Base-by-base conservation (phyloP, 2,888 invertebrate species). In the Meloe dianella region DNA sequence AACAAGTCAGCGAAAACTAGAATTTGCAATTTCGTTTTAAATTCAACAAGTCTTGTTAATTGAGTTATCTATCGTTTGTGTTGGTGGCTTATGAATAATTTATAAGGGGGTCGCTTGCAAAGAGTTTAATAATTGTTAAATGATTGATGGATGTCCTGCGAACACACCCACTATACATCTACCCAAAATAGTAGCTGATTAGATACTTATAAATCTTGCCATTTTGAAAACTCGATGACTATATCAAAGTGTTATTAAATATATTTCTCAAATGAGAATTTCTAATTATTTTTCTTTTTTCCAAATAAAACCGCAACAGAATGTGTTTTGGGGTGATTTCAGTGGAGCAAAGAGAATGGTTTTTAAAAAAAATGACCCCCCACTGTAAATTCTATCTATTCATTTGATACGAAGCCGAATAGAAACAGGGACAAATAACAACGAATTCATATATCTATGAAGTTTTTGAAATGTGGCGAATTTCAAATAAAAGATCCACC, bases 11-110 rank as follows among this genome's bases (percentile, higher is more conserved):
- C 65, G 47, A 65, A 41, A 38, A 24, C 22, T 22, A 51, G 12
- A 51, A 59, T 22, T 38, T 4, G 38, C 59, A 38, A 59, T 59
- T 59, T 35, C 56, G 54, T 54, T 30, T 32, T 62, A 61, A 51
- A 30, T 51, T 65, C 58, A 35, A 35, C 59, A 2, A n/a, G n/a
- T n/a, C n/a, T 20, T 63, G 63, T 63, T 65, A 65, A 68, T 68
- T 68, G 65, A 68, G 68, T 65, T 68, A 68, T 68, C 68, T 68
- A 27, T 27, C 64, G 61, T 64, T 66, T 66, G 64, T 64, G 67
- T 67, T 58, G 35, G 65, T 59, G 59, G 47, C n/a, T 57, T 67
- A 68, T 68, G 68, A 68, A 68, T 68, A 61, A 68, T 68, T 64
- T 65, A 68, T 68, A 27, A 27, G 27, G 4, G 56, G 65, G 60